Percentiles rank a stretch among this genome's conserved stretches.
Evolutionary conservation across 2,113 vertebrate genomes (phyloP).

Genomic region (Engystomops pustulosus): DNA sequence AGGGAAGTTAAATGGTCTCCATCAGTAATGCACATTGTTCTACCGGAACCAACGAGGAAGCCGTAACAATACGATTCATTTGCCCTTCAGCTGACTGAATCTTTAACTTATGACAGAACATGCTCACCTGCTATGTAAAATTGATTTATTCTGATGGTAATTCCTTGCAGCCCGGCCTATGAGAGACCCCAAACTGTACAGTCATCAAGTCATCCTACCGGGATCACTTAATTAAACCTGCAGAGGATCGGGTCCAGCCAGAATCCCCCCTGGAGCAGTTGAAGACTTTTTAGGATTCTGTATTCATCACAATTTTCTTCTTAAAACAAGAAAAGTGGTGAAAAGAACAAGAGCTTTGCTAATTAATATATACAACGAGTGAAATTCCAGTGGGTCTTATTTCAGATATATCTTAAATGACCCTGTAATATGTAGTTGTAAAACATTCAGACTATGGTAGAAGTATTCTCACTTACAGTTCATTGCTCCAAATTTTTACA

Average conservation of each 20-base stretch:
- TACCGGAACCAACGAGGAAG: background rate
- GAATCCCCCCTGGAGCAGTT: background rate
- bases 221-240: slow-evolving; percentile 40
- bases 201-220: slow-evolving; percentile 7
- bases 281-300: slow-evolving; percentile 14
- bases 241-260: slow-evolving; percentile 13
- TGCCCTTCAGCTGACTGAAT: background rate
- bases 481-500: no score
- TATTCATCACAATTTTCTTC: background rate
- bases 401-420: background rate
- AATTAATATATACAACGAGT: background rate
- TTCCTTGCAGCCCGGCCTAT: background rate
- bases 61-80: background rate
- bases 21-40: slow-evolving; percentile 6
- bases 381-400: background rate
- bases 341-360: background rate
- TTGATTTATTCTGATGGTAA: slow-evolving; percentile 34
- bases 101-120: background rate
- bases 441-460: background rate
- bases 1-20: background rate
- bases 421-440: background rate
- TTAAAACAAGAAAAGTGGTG: background rate
- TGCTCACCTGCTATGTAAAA: slow-evolving; percentile 6
- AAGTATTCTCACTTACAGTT: no score
- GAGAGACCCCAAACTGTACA: slow-evolving; percentile 11